phyloP scores from a whole-genome alignment of 2,888 invertebrate genomes.

The Pheosia gnoma region DNA sequence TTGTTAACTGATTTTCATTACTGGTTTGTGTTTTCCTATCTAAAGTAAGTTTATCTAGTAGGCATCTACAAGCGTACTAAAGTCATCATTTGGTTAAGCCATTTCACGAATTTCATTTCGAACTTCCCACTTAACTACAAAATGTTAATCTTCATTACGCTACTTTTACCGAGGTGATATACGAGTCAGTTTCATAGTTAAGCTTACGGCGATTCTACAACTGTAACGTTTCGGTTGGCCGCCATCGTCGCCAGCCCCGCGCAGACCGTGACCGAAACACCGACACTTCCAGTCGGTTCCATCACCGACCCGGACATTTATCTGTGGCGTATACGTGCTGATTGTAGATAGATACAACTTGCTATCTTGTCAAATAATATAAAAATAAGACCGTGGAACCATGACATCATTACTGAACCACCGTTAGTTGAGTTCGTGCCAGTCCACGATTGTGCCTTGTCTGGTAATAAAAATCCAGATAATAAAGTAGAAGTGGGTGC shows the following conservation, averaged over 20 bases:
- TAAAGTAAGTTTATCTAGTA: no score
- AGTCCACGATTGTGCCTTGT: background rate
- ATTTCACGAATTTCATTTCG: slow-evolving; percentile 10
- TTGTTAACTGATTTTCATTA: no score
- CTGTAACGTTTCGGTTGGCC: slow-evolving; percentile 49
- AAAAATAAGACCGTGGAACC: background rate
- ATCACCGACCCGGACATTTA: slow-evolving; percentile 23
- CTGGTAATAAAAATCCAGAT: background rate
- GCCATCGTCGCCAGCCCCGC: slow-evolving; percentile 29
- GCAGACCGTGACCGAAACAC: slow-evolving; percentile 35
- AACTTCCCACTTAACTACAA: background rate
- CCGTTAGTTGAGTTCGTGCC: background rate
- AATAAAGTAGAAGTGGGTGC: background rate
- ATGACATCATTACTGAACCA: slow-evolving; percentile 16
- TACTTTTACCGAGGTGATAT: background rate
- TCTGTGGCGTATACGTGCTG: background rate
- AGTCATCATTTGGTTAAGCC: no score
- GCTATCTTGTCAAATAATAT: background rate
- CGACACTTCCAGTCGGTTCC: slow-evolving; percentile 20
- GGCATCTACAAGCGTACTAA: no score
- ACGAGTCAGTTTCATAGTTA: background rate
- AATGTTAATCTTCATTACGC: background rate
- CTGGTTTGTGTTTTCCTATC: no score
- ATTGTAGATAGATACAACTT: background rate
- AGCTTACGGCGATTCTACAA: slow-evolving; percentile 46